Evolutionary conservation across 2,797 vertebrate species (phyloP), one percentile per base, ranked within the genome.

Genomic region (Rhincodon typus): DNA sequence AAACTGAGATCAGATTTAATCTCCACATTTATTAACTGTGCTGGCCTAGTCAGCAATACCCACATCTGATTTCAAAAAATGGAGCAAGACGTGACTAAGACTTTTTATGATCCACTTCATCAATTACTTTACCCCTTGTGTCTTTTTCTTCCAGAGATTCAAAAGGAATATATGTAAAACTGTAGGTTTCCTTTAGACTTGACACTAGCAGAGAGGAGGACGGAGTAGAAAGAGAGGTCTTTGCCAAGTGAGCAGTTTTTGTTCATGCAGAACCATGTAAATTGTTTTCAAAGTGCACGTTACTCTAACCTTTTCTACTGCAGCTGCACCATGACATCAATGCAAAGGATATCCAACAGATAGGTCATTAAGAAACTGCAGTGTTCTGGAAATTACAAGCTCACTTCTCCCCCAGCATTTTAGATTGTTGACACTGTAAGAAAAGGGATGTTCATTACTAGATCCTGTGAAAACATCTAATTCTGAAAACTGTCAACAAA

Each of bases 341-440:
- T 42, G 21, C 42, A 93, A 67, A 69, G 62, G 62, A 93, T 42
- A 93, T 93, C 90, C 90, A 93, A 67, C 62, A 67, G 62, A 93
- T 15, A 93, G n/a, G 6, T 91, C 90, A 23, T 93, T 93, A 66
- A 93, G 90, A 93, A 93, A 67, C n/a, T 67, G 62, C 34, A 93
- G 21, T 25, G 34, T 93, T 93, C 62, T 38, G 42, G n/a, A 93
- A n/a, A 42, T 38, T 15, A 57, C 87, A n/a, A 17, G 53, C 15
- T 93, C 90, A 93, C 62, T 93, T 42, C 90, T 69, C 34, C 90
- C 62, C 62, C 90, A 93, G 5, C 62, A 93, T 93, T 67, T 93
- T 21, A n/a, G n/a, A 69, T 93, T 93, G 62, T 69, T 93, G 38
- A 67, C 62, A 23, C 62, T 90, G 53, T 62, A 90, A 90, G 87